Evolutionary conservation across 2,113 vertebrate genomes (phyloP).

Genomic region (Thamnaconus septentrionalis): DNA sequence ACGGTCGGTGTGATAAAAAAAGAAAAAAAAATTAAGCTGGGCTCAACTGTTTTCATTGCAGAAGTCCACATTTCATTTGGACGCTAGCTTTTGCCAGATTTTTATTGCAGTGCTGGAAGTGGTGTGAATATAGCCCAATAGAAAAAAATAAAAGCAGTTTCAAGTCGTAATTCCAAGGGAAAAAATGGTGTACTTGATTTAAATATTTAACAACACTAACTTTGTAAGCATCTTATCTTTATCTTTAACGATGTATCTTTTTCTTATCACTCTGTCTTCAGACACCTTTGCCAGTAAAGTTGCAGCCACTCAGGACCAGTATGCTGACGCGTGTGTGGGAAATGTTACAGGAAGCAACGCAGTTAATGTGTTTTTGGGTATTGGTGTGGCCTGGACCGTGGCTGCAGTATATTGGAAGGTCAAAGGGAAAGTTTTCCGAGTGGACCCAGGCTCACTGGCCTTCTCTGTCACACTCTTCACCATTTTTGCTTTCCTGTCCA

Average conservation of each 20-base stretch:
- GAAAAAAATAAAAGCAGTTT: too few species aligned
- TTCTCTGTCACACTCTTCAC: constrained; percentile 95
- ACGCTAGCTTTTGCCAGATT: too few species aligned
- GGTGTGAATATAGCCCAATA: too few species aligned
- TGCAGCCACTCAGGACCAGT: constrained; percentile 88
- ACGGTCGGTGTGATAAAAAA: too few species aligned
- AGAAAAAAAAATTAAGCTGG: too few species aligned
- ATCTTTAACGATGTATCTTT: background rate
- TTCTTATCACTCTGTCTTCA: constrained; percentile 36
- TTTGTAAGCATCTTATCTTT: too few species aligned
- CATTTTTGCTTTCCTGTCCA: constrained; percentile 86
- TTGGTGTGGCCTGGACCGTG: constrained; percentile 90
- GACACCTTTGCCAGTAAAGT: constrained; percentile 94
- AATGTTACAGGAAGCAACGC: constrained; percentile 93
- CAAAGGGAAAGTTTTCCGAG: constrained; percentile 82
- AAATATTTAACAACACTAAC: too few species aligned
- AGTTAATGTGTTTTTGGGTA: constrained; percentile 90
- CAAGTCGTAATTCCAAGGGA: too few species aligned
- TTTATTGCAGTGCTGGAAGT: too few species aligned
- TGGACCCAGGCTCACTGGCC: constrained; percentile 86
- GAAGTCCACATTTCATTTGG: too few species aligned
- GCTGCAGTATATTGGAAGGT: constrained; percentile 87
- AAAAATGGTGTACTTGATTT: too few species aligned
- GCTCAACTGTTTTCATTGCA: too few species aligned
- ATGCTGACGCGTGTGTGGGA: constrained; percentile 87